A percentile compares a stretch with the other conserved stretches of the same genome.
phyloP scores from a whole-genome alignment of 2,888 invertebrate genomes.

The Myopa testacea region DNA sequence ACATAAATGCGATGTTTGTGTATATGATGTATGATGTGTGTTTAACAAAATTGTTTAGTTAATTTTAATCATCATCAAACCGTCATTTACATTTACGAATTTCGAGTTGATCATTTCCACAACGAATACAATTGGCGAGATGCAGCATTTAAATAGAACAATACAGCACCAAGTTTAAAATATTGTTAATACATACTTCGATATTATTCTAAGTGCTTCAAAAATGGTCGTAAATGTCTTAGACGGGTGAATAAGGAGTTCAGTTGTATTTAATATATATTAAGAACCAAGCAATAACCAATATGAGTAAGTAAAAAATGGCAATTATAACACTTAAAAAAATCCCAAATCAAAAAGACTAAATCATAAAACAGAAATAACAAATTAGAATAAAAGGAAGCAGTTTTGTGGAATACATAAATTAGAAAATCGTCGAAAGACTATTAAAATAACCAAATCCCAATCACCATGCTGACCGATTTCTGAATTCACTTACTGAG shows the following conservation, averaged over 20 bases:
- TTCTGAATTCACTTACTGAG: constrained; percentile 65
- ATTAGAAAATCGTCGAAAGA: neutral
- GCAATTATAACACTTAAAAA: neutral
- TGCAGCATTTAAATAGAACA: constrained; percentile 32
- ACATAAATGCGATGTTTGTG: constrained; percentile 18
- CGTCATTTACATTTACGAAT: neutral
- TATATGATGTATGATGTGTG: constrained; percentile 11
- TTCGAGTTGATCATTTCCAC: neutral
- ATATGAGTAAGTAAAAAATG: neutral
- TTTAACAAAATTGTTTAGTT: neutral
- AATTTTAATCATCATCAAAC: constrained; percentile 30
- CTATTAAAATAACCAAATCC: neutral
- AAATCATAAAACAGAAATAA: neutral
- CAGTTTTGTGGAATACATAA: neutral
- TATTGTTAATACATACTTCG: neutral
- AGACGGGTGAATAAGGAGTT: neutral
- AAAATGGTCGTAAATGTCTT: neutral
- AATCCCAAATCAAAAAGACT: neutral
- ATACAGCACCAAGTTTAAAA: constrained; percentile 7
- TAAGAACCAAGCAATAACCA: neutral
- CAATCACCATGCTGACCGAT: neutral
- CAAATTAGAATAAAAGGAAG: neutral
- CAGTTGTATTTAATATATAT: constrained; percentile 19
- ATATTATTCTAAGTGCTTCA: neutral
- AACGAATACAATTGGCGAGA: neutral